Percentiles rank a stretch among this genome's conserved stretches.
These are phyloP conservation scores for Neodon shergylaensis DNA, from an alignment of 2,113 vertebrate genomes.

Conservation along the genomic window DNA sequence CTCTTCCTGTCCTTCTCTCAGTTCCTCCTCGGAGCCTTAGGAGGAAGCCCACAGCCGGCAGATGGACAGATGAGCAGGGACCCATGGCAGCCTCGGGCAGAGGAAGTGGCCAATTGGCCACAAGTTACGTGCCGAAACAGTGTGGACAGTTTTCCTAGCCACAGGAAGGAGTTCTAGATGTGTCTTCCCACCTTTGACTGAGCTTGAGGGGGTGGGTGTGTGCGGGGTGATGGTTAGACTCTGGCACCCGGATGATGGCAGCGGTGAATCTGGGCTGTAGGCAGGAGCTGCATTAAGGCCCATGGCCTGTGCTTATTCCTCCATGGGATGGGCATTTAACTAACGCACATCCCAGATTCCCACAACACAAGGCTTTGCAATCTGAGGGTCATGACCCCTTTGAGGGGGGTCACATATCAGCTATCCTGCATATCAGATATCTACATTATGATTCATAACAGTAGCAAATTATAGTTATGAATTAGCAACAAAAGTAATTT, in stretches of 20 bases:
- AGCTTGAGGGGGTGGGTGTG: not conserved
- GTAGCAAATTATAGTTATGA: not conserved
- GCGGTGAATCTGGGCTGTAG: not conserved
- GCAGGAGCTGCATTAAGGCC: not conserved
- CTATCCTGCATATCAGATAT: not conserved
- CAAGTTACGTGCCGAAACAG: not conserved
- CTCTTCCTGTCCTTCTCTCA: not conserved
- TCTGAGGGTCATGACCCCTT: not conserved
- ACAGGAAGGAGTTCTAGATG: slow-evolving; percentile 29
- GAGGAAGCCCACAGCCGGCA: not conserved
- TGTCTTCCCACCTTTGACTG: not conserved
- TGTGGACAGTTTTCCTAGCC: not conserved
- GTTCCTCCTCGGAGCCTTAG: not conserved
- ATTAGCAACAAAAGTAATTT: not conserved
- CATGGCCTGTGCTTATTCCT: not conserved
- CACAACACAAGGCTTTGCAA: not conserved
- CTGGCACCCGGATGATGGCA: not conserved
- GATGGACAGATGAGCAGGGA: not conserved
- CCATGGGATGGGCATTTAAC: not conserved
- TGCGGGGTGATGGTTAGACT: not conserved
- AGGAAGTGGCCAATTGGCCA: slow-evolving; percentile 12
- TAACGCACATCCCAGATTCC: no score
- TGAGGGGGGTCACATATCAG: not conserved
- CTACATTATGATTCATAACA: not conserved
- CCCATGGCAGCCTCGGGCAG: not conserved